Conservation (phyloP, 2,888 invertebrate species). For the Blera fallax region DNA sequence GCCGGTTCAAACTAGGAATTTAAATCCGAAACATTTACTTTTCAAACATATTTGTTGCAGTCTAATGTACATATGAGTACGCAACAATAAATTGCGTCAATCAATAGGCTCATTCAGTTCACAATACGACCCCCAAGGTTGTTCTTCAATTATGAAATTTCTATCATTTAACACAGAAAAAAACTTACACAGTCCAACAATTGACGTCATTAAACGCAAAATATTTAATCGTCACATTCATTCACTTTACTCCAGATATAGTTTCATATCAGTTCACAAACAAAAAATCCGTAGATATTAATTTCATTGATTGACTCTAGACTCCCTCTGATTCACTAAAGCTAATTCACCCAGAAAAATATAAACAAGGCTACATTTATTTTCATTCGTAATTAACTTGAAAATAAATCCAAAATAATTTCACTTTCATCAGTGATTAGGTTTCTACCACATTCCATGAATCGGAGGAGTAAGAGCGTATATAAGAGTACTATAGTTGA, state of each 20-base stretch:
- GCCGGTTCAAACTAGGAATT: not conserved
- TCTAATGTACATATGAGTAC: too few relatives aligned
- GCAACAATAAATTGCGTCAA: slow-evolving; percentile 19
- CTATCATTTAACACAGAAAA: slow-evolving; percentile 18
- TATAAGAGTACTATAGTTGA: slow-evolving; percentile 18
- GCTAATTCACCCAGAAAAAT: slow-evolving; percentile 26
- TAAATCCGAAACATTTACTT: not conserved
- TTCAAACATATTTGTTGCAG: not conserved
- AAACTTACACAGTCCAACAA: slow-evolving; percentile 40
- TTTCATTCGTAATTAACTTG: slow-evolving; percentile 34
- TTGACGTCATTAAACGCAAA: slow-evolving; percentile 33
- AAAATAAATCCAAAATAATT: slow-evolving; percentile 42
- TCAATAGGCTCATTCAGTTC: slow-evolving; percentile 19
- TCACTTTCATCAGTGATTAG: slow-evolving; percentile 63
- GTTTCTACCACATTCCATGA: slow-evolving; percentile 26
- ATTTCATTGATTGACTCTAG: not conserved
- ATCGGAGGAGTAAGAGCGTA: not conserved
- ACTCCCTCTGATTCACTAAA: slow-evolving; percentile 1
- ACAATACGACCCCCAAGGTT: slow-evolving; percentile 33
- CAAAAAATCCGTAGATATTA: not conserved
- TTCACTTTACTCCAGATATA: not conserved
- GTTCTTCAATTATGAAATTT: slow-evolving; percentile 20
- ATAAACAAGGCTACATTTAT: slow-evolving; percentile 5
- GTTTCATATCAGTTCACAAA: not conserved
- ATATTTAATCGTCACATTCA: not conserved